Evolutionary conservation across 2,888 invertebrate genomes (phyloP).

Genomic region (Orgyia antiqua): DNA sequence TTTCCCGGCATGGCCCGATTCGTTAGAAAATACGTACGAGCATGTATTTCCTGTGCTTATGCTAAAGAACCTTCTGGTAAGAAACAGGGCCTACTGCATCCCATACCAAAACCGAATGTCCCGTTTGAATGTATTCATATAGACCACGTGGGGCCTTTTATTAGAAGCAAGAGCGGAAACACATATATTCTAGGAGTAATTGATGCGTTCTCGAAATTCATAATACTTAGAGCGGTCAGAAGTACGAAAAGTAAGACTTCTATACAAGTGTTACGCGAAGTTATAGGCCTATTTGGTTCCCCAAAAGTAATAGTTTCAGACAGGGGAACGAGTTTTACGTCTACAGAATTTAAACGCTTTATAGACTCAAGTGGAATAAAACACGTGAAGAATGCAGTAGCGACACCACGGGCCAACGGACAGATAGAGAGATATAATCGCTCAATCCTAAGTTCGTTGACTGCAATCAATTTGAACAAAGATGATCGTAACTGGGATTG

Average conservation of each 20-base stretch:
- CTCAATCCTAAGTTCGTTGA: not conserved
- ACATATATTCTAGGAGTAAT: not conserved
- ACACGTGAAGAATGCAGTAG: slow-evolving; percentile 8
- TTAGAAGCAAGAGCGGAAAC: no score
- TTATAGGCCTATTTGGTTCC: slow-evolving; percentile 1
- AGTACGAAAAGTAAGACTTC: not conserved
- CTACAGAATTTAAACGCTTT: no score
- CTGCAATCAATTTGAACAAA: slow-evolving; percentile 12
- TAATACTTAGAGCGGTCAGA: slow-evolving; percentile 3
- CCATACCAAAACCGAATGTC: slow-evolving; percentile 1
- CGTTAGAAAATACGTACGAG: slow-evolving; percentile 1
- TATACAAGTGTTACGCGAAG: not conserved
- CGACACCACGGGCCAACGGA: slow-evolving; percentile 4
- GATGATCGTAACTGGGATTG: slow-evolving; percentile 2
- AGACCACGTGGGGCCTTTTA: slow-evolving; percentile 4
- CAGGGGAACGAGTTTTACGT: slow-evolving; percentile 1
- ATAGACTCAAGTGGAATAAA: slow-evolving; percentile 12
- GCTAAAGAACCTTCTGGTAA: not conserved
- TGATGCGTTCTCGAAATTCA: slow-evolving; percentile 2
- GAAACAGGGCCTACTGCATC: slow-evolving; percentile 2
- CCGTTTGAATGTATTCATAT: slow-evolving; percentile 1
- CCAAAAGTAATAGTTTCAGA: not conserved
- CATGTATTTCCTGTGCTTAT: slow-evolving; percentile 4
- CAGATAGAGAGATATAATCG: slow-evolving; percentile 2
- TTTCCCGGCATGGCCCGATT: slow-evolving; percentile 3